Evolutionary conservation across 2,888 invertebrate species (phyloP), one percentile per base, ranked within the genome.

Genomic region (Andricus curvator): DNA sequence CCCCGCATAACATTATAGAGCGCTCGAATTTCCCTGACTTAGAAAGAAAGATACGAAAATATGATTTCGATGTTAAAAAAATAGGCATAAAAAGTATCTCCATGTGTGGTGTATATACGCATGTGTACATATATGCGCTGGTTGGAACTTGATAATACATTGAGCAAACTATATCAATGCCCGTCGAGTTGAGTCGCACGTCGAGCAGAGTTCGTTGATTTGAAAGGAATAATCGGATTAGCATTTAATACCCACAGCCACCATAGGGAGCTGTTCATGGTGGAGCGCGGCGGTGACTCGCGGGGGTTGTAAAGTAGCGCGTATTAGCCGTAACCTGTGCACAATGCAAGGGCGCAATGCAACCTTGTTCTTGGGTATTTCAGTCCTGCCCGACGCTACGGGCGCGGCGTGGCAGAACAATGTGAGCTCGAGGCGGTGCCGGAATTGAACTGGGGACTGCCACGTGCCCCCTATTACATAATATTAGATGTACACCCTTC

Each of bases 141-240:
- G n/a, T n/a, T 15, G 62, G 25, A 25, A 25, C 25, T 62, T 25
- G 25, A 25, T 62, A 62, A 62, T 70, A 20, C 44, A 15, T 25
- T 48, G 70, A 20, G 17, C 11, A 51, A 33, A 74, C 48, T 74
- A 51, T 56, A 74, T 74, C 29, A 74, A 74, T 74, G 29, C 51
- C 33, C 4, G 20, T 29, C 25, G 29, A 74, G 48, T 51, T 56
- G 70, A 48, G 51, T 74, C 70, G 51, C 70, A 74, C 51, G 70
- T 79, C 84, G 78, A 79, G 79, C 83, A 81, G 86, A 86, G 85
- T 84, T 84, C 88, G 85, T 84, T 86, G 88, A 88, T 86, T 87
- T 84, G 85, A 86, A 87, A 85, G 85, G 86, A 88, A 86, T 89
- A 88, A 88, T 88, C 88, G 87, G 89, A 89, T 88, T 88, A 88